A percentile compares a stretch with the other conserved stretches of the same genome.
Evolutionary conservation across 2,797 vertebrate species (phyloP).

Genomic region (Macropodus opercularis): DNA sequence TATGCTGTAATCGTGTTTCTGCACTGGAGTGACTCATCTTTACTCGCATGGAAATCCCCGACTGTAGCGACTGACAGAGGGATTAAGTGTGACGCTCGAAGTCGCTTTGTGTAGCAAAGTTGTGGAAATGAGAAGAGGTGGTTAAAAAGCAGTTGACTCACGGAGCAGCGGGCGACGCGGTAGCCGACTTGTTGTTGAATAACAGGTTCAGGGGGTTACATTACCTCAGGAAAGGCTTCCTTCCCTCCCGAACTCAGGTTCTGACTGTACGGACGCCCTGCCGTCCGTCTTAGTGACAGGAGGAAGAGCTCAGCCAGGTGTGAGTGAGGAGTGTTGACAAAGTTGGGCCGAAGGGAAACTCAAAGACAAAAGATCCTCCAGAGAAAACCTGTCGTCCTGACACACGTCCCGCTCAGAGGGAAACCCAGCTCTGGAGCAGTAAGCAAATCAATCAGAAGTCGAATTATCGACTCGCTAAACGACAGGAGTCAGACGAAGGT

Average conservation of each 20-base stretch:
- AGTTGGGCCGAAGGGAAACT: background rate
- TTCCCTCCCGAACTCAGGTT: conserved; percentile 61
- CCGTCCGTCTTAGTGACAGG: conserved; percentile 64
- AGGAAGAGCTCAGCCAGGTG: conserved; percentile 58
- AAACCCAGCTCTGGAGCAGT: background rate
- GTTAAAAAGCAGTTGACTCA: background rate
- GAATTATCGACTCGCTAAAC: conserved; percentile 4
- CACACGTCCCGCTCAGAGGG: conserved; percentile 7
- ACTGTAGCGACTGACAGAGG: background rate
- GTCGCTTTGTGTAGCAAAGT: background rate
- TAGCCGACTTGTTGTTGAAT: conserved; percentile 45
- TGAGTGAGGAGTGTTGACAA: conserved; percentile 23
- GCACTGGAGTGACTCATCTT: conserved; percentile 36
- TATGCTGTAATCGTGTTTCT: conserved; percentile 47
- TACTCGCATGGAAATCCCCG: conserved; percentile 12
- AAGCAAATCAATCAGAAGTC: background rate
- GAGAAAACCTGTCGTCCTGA: conserved; percentile 25
- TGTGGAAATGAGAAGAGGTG: background rate
- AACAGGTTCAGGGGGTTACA: background rate
- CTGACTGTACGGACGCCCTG: conserved; percentile 59
- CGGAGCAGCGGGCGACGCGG: background rate
- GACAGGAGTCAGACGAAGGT: background rate
- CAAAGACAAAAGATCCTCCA: conserved; percentile 50
- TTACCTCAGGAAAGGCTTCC: conserved; percentile 72
- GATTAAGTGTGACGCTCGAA: background rate